Percentiles rank a stretch among this genome's conserved stretches.
phyloP scores from a whole-genome alignment of 1,140 invertebrate genomes.

The Orchesella cincta region DNA sequence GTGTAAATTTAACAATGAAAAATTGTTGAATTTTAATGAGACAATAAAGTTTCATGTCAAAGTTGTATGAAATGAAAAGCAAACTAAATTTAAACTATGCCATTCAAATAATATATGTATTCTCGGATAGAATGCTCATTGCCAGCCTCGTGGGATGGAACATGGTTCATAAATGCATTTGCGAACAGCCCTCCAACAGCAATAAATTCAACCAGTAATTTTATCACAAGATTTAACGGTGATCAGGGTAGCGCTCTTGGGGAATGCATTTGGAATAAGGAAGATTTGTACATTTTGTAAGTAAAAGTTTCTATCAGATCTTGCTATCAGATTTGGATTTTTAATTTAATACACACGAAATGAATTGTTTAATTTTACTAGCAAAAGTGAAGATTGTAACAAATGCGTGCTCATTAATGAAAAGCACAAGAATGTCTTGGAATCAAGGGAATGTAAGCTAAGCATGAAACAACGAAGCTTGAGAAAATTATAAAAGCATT shows the following conservation, averaged over 20 bases:
- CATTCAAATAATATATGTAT: too few species aligned
- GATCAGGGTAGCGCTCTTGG: neutral
- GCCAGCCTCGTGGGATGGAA: neutral
- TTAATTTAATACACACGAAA: too few species aligned
- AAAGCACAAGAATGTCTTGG: neutral
- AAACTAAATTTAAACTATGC: too few species aligned
- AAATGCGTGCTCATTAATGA: neutral
- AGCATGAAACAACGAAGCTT: too few species aligned
- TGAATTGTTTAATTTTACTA: neutral
- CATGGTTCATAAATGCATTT: neutral
- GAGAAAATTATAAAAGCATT: too few species aligned
- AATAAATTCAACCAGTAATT: neutral
- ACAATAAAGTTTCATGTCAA: too few species aligned
- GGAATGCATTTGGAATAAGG: neutral
- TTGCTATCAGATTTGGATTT: too few species aligned
- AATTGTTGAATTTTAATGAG: too few species aligned
- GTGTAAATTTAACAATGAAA: too few species aligned
- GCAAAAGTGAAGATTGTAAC: neutral
- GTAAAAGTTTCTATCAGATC: neutral
- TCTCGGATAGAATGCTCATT: conserved; percentile 5
- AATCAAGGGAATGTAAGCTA: neutral
- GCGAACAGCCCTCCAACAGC: neutral
- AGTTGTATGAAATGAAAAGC: too few species aligned
- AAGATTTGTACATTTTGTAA: neutral
- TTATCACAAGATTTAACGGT: neutral